phyloP scores from a whole-genome alignment of 2,113 vertebrate species.

The Platanista minor region DNA sequence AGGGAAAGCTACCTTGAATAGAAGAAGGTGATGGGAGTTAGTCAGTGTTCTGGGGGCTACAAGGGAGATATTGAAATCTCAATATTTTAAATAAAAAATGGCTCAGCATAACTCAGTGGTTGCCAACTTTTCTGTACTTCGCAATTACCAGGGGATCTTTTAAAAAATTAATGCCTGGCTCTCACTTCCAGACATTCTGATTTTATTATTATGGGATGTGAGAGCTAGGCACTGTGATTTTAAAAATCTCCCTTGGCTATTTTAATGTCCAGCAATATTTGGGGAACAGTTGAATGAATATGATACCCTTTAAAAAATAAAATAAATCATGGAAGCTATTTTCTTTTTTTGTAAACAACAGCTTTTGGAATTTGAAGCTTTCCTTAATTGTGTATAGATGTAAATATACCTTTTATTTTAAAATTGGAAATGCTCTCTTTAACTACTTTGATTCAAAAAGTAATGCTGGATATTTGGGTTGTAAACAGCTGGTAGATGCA shows the following conservation, averaged over 20 bases:
- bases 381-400: not conserved
- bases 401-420: not conserved
- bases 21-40: not conserved
- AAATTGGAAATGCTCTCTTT: not conserved
- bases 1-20: not conserved
- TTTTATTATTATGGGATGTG: conserved; percentile 26
- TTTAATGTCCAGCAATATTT: not conserved
- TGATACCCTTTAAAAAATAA: not conserved
- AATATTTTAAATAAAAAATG: conserved; percentile 24
- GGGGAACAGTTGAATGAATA: not conserved
- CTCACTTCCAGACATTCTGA: conserved; percentile 16
- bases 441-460: not conserved
- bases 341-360: not conserved
- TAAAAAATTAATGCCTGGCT: conserved; percentile 20
- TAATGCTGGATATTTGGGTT: not conserved
- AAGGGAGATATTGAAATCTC: not conserved
- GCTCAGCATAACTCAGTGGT: not conserved
- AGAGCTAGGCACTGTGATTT: not conserved
- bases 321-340: not conserved
- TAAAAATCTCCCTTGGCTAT: not conserved
- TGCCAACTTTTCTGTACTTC: conserved; percentile 12
- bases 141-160: conserved; percentile 4
- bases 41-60: not conserved
- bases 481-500: not conserved
- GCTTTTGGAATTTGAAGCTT: not conserved